A percentile compares a stretch with the other conserved stretches of the same genome.
Evolutionary conservation across 2,113 vertebrate genomes (phyloP).

Genomic region (Paramisgurnus dabryanus): DNA sequence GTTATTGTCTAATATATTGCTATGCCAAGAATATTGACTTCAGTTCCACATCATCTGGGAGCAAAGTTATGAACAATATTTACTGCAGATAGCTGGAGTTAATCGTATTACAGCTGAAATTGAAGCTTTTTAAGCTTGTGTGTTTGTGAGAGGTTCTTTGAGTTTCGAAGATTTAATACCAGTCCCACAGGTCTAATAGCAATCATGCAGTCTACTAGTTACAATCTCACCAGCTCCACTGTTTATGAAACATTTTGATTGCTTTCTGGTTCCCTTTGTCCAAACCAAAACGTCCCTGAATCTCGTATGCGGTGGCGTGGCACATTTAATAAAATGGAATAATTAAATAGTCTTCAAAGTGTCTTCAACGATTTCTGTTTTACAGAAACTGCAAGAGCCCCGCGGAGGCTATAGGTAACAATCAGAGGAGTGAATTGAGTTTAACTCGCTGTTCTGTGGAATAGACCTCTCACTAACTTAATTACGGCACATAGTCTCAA

Average conservation of each 20-base stretch:
- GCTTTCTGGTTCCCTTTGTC: conserved; percentile 27
- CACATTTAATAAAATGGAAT: conserved; percentile 45
- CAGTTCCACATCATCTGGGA: conserved; percentile 14
- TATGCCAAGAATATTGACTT: conserved; percentile 20
- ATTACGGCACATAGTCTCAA: conserved; percentile 45
- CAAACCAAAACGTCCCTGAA: conserved; percentile 16
- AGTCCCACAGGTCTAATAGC: conserved; percentile 21
- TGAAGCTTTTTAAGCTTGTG: conserved; percentile 6
- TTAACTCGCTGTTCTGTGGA: conserved; percentile 25
- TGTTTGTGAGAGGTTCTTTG: conserved; percentile 25
- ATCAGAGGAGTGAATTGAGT: conserved; percentile 51
- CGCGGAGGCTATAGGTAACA: conserved; percentile 45
- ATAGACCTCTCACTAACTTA: conserved; percentile 46
- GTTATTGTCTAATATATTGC: conserved; percentile 15
- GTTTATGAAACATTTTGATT: conserved; percentile 46
- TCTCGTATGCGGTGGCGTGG: conserved; percentile 24
- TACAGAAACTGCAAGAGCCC: conserved; percentile 25
- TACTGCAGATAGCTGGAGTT: conserved; percentile 28
- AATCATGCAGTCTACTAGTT: conserved; percentile 33
- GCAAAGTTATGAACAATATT: conserved; percentile 37
- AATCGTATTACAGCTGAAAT: conserved; percentile 31
- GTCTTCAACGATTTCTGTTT: conserved; percentile 50
- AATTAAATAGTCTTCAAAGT: conserved; percentile 48
- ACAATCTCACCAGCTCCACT: conserved; percentile 4
- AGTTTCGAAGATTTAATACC: conserved; percentile 29